Evolutionary conservation across 2,888 invertebrate species (phyloP), one percentile per base, ranked within the genome.

Genomic region (Thalpophila matura): DNA sequence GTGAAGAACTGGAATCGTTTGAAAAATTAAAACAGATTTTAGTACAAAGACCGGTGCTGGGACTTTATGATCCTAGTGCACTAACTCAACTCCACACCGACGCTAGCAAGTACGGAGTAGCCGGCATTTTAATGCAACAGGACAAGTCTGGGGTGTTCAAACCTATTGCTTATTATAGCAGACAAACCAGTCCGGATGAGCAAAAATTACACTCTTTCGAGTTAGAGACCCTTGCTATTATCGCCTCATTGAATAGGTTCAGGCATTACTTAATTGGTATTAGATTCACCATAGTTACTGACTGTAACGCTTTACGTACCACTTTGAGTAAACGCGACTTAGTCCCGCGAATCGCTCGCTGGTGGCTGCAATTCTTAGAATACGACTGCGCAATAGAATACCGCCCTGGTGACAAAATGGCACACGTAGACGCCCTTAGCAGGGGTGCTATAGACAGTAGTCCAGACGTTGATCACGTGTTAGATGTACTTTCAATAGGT

Each of bases 331-430:
- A 55, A 38, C 20, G 24, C 0, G 56, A 56, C 4, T 2, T 56
- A 3, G 24, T 58, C 0, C 69, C 82, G 0, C 66, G 78, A 55
- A 77, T 85, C 10, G 79, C 84, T 7, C 54, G 82, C 12, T 86
- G 83, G 85, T 80, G 80, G 33, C 20, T 86, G 20, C 67, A 79
- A 37, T 24, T 86, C 0, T 63, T 78, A 29, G 80, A 83, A 27
- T 87, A 72, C 22, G 72, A 85, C 49, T 85, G 74, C 46, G 51
- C n/a, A 2, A 74, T 86, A 4, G 72, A 82, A 55, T 84, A 86
- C 61, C 54, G 84, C 14, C 56, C 74, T 1, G 80, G 77, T 0
- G 33, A 42, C 1, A 35, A 53, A 0, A 82, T 84, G 79, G 31
- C 49, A 5, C 81, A 84, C 27, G 81, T 78, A 0, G 85, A 85